These are phyloP conservation scores for Dunckerocampus dactyliophorus DNA, from an alignment of 2,113 vertebrate species.

Conservation along the genomic window DNA sequence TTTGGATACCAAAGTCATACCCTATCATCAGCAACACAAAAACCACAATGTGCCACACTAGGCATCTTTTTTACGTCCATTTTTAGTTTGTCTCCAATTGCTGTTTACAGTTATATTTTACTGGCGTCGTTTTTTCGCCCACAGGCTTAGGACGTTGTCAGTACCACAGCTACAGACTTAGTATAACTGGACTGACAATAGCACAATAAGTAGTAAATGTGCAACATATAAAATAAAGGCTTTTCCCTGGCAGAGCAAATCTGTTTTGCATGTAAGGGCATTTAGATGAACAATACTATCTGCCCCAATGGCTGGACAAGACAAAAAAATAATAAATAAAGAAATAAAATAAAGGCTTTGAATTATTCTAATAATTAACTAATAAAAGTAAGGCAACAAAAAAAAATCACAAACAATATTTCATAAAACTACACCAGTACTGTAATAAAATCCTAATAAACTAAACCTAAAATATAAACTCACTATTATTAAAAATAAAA, in stretches of 20 bases:
- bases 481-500: too few relatives aligned
- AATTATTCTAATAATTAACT: too few relatives aligned
- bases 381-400: too few relatives aligned
- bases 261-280: too few relatives aligned
- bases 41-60: constrained; percentile 16
- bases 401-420: too few relatives aligned
- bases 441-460: too few relatives aligned
- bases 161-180: background rate
- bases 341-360: background rate
- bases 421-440: too few relatives aligned
- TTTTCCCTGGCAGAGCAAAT: too few relatives aligned
- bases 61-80: constrained; percentile 11
- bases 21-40: constrained; percentile 28
- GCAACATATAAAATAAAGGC: background rate
- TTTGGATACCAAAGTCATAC: constrained; percentile 16
- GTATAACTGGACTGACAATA: background rate
- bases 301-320: too few relatives aligned
- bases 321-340: too few relatives aligned
- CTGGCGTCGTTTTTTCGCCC: background rate
- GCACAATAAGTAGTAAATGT: background rate
- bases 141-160: background rate
- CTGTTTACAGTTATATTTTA: background rate
- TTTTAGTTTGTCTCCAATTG: constrained; percentile 5
- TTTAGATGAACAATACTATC: too few relatives aligned
- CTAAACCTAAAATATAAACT: too few relatives aligned